phyloP scores from a whole-genome alignment of 2,888 invertebrate genomes.

The Eupithecia subumbrata region DNA sequence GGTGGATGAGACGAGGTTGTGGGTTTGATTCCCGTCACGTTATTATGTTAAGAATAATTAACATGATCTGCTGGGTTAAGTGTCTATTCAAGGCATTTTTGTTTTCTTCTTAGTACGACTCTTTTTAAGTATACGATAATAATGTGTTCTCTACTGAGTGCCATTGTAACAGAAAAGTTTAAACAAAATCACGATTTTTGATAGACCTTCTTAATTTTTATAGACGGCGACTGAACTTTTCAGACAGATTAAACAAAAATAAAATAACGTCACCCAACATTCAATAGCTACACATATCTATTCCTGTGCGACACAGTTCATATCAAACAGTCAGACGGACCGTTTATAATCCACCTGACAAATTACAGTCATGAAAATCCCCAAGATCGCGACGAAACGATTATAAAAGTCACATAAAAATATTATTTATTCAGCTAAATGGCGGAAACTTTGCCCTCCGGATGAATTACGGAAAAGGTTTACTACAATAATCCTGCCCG shows the following conservation, averaged over 20 bases:
- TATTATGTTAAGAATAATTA: neutral
- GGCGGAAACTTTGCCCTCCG: constrained; percentile 9
- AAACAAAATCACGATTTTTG: neutral
- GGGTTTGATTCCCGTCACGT: neutral
- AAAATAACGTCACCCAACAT: constrained; percentile 20
- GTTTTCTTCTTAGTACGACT: neutral
- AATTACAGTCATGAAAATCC: constrained; percentile 26
- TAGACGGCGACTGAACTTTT: constrained; percentile 14
- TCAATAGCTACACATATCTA: constrained; percentile 19
- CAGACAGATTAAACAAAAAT: constrained; percentile 25
- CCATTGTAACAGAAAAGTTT: neutral
- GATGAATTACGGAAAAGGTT: constrained; percentile 3
- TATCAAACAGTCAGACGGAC: constrained; percentile 20
- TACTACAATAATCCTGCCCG: neutral
- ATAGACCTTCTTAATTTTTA: neutral
- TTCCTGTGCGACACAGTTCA: constrained; percentile 19
- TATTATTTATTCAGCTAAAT: constrained; percentile 30
- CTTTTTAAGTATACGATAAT: neutral
- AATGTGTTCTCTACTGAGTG: neutral
- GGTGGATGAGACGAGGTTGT: neutral
- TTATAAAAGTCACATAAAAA: constrained; percentile 37
- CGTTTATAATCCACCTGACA: constrained; percentile 28
- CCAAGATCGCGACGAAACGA: constrained; percentile 2
- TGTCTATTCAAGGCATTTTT: neutral
- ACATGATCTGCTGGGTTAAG: neutral